Conservation (phyloP, 2,888 invertebrate species). For the Elysia crispata region DNA sequence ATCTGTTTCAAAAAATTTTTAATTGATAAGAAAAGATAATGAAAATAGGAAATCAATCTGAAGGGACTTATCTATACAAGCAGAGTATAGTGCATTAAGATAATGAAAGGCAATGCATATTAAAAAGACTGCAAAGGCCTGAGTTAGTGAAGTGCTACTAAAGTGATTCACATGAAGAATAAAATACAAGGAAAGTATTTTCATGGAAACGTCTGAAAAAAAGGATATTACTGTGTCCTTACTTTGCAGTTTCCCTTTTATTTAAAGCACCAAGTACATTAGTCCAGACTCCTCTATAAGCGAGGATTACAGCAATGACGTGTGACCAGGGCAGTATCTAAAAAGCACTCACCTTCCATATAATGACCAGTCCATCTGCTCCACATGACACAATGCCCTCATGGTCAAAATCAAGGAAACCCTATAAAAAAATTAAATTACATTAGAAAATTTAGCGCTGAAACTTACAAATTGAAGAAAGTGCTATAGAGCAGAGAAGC, state of each 20-base stretch:
- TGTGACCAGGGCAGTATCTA: no score
- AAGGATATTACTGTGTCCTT: background rate
- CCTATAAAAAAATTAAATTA: slow-evolving; percentile 53
- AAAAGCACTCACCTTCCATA: slow-evolving; percentile 70
- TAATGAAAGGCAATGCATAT: no score
- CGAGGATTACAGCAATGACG: no score
- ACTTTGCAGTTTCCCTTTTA: background rate
- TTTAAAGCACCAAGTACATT: background rate
- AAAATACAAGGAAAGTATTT: background rate
- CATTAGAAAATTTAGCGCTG: no score
- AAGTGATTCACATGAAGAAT: background rate
- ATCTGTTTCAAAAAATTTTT: background rate
- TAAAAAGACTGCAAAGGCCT: no score
- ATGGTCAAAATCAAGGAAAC: slow-evolving; percentile 64
- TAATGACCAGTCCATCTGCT: slow-evolving; percentile 70
- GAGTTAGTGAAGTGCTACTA: background rate
- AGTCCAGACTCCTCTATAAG: no score
- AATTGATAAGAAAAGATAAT: background rate
- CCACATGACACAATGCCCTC: slow-evolving; percentile 70
- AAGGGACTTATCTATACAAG: no score
- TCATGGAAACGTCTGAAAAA: no score
- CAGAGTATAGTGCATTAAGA: no score
- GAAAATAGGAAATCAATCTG: background rate
- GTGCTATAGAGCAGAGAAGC: no score
- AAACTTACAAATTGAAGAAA: no score